A percentile compares a stretch with the other conserved stretches of the same genome.
Evolutionary conservation across 2,113 vertebrate genomes (phyloP).

Genomic region (Muntiacus reevesi): DNA sequence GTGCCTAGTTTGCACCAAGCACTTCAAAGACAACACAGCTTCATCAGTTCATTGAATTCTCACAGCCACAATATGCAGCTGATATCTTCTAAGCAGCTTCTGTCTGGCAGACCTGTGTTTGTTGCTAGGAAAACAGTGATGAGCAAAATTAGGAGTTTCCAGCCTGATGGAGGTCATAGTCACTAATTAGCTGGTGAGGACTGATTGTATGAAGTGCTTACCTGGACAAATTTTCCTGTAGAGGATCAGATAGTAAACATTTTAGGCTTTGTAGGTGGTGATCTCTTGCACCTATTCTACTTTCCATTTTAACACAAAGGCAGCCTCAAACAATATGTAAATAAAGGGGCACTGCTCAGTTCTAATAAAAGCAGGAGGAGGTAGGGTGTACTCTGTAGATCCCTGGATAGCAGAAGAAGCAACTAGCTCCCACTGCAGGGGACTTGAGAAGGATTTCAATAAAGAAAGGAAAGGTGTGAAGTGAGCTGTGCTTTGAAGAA

Average conservation of each 20-base stretch:
- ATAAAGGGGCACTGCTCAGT: background rate
- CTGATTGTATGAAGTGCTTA: background rate
- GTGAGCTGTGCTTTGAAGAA: background rate
- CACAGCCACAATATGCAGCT: background rate
- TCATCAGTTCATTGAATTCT: background rate
- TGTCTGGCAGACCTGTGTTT: background rate
- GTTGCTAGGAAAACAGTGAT: background rate
- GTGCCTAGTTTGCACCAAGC: background rate
- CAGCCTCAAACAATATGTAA: background rate
- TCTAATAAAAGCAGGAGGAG: background rate
- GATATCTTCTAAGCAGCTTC: background rate
- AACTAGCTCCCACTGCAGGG: background rate
- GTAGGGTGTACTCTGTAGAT: background rate
- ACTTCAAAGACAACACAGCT: background rate
- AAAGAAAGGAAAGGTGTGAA: background rate
- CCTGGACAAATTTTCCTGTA: background rate
- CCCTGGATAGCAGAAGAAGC: background rate
- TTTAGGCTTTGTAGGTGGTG: background rate
- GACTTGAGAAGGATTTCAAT: background rate
- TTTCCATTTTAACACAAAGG: background rate
- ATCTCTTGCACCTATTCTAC: background rate
- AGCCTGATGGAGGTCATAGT: background rate
- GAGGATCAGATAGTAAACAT: background rate
- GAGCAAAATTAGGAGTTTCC: background rate
- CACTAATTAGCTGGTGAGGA: background rate